These are phyloP conservation scores for Microtus pennsylvanicus DNA, from an alignment of 2,113 vertebrate species.

Conservation along the genomic window DNA sequence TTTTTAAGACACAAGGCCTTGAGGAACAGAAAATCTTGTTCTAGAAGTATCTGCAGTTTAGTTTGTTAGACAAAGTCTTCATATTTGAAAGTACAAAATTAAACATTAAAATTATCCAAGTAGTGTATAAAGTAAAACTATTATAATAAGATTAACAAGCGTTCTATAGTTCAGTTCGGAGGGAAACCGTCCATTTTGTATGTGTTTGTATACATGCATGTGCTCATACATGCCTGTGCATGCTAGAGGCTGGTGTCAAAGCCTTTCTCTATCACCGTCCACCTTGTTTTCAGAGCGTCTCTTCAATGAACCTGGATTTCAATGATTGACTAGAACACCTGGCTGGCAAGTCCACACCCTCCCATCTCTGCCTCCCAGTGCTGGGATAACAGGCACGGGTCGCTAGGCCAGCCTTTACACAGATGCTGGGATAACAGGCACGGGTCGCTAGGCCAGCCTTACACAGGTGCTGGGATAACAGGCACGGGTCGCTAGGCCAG, in stretches of 20 bases:
- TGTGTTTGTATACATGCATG: not conserved
- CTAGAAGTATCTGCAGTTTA: slow-evolving; percentile 38
- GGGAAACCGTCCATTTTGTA: not conserved
- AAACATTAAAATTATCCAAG: slow-evolving; percentile 21
- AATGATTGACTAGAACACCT: not conserved
- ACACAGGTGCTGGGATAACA: too few relatives aligned
- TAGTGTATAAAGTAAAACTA: slow-evolving; percentile 51
- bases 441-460: too few relatives aligned
- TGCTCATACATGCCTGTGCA: not conserved
- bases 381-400: not conserved
- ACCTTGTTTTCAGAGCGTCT: not conserved
- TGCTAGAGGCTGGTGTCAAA: not conserved
- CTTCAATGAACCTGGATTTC: not conserved
- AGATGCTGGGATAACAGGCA: not conserved
- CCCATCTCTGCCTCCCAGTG: not conserved
- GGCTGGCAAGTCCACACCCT: not conserved
- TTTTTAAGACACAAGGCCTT: slow-evolving; percentile 10
- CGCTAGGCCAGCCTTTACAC: not conserved
- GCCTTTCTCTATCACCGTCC: not conserved
- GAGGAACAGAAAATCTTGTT: slow-evolving; percentile 40
- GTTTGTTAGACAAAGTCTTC: slow-evolving; percentile 44
- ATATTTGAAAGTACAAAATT: slow-evolving; percentile 30
- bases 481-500: too few relatives aligned
- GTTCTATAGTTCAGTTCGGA: not conserved
- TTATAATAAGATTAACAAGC: not conserved